A percentile compares a stretch with the other conserved stretches of the same genome.
Evolutionary conservation across 2,113 vertebrate species (phyloP).

Genomic region (Antechinus stuartii): DNA sequence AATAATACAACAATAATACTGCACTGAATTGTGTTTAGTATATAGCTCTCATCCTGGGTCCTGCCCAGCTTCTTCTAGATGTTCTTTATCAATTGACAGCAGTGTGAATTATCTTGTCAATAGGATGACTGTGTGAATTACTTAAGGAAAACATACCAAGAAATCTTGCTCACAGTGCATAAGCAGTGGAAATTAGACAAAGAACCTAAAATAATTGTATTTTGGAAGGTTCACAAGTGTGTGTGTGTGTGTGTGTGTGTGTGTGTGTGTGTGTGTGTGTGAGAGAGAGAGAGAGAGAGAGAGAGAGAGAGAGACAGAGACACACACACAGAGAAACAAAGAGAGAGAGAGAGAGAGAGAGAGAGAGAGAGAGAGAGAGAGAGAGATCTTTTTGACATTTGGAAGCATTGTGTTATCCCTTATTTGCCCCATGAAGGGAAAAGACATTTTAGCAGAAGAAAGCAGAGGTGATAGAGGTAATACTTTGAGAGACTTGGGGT

Average conservation of each 20-base stretch:
- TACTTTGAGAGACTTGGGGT: not conserved
- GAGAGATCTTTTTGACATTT: not conserved
- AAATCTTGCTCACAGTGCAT: conserved; percentile 32
- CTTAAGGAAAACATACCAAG: conserved; percentile 36
- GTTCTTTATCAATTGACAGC: not conserved
- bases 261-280: no score
- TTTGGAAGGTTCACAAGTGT: not conserved
- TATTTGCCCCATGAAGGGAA: not conserved
- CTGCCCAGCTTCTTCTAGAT: not conserved
- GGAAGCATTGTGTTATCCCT: not conserved
- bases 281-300: not conserved
- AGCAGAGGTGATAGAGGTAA: not conserved
- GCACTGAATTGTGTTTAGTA: conserved; percentile 40
- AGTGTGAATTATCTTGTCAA: conserved; percentile 4
- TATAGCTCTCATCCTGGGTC: conserved; percentile 29
- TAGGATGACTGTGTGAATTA: conserved; percentile 11
- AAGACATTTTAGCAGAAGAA: not conserved
- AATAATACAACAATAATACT: conserved; percentile 70
- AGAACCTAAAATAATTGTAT: not conserved
- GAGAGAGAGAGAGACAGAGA: not conserved
- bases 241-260: no score
- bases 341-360: not conserved
- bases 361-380: not conserved
- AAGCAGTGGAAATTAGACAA: not conserved
- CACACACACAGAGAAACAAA: fast-evolving